Evolutionary conservation across 1,140 invertebrate genomes (phyloP), one percentile per base, ranked within the genome.

Genomic region (Atta colombica): DNA sequence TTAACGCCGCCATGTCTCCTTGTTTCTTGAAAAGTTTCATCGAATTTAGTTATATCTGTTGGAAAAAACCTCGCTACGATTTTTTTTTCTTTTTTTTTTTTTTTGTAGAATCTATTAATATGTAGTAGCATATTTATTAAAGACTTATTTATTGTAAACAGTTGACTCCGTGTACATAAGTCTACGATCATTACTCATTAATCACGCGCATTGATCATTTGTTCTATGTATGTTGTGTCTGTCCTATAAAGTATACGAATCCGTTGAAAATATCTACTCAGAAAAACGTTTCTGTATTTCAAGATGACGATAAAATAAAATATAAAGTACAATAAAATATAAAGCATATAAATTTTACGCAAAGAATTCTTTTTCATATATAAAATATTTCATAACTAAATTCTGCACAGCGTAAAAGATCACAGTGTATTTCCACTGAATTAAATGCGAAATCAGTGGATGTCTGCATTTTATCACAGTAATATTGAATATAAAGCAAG

Each of bases 121-220:
- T 51, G 66, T 93, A 91, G 89, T 93, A 91, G 88, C 84, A 86
- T 93, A 93, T 93, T 93, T 93, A 93, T 93, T 93, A 90, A 93
- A 91, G 88, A 93, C 89, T 91, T 93, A 93, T 93, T 93, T 93
- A 92, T 90, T 92, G 88, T 92, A 92, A 91, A 91, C 86, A 91
- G 75, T 71, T 87, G 86, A 92, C 88, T 90, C 91, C 84, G 80
- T 92, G 87, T 92, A 91, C 88, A 91, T 93, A 91, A 85, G 60
- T 88, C 82, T 90, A 90, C 87, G 82, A 91, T 87, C 77, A 89
- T 87, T 84, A 89, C 45, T 87, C 88, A 88, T 88, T 81, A 81
- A 89, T 92, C 89, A 90, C 84, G 86, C 88, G 88, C 87, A 72
- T 91, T 66, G 77, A 90, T 89, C 85, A 78, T 89, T 74, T 85